Percentiles rank a stretch among this genome's conserved stretches.
Conservation (phyloP, 1,140 invertebrate genomes). For the Pissodes strobi region DNA sequence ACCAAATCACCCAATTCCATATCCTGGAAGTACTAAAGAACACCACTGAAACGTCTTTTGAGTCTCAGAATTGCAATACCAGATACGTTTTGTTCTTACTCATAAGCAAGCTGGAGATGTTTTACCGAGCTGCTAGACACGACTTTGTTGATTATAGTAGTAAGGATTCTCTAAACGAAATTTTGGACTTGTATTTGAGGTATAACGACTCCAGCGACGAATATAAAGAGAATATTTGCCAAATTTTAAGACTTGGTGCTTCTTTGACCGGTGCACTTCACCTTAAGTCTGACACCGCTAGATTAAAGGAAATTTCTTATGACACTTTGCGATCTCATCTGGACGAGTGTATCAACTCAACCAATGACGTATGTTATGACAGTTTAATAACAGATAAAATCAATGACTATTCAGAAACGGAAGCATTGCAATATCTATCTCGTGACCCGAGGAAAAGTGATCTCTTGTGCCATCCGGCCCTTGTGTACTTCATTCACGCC, state of each 20-base stretch:
- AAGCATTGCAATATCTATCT: slow-evolving; percentile 22
- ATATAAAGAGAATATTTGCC: slow-evolving; percentile 32
- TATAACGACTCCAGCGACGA: slow-evolving; percentile 2
- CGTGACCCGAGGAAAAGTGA: slow-evolving; percentile 25
- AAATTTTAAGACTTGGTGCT: slow-evolving; percentile 33
- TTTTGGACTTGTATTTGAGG: slow-evolving; percentile 29
- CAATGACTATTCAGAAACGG: slow-evolving; percentile 26
- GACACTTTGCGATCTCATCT: slow-evolving; percentile 31
- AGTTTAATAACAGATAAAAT: slow-evolving; percentile 34
- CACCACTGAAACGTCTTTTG: not conserved
- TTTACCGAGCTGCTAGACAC: no score
- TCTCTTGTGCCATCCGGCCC: slow-evolving; percentile 31
- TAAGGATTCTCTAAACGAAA: slow-evolving; percentile 18
- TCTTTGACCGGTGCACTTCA: slow-evolving; percentile 8
- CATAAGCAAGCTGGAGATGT: slow-evolving; percentile 17
- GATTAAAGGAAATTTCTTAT: slow-evolving; percentile 10
- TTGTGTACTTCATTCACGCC: slow-evolving; percentile 33
- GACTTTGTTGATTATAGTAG: no score
- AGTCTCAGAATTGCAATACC: not conserved
- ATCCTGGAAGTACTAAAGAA: slow-evolving; percentile 10
- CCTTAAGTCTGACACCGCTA: no score
- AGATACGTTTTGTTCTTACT: slow-evolving; percentile 22
- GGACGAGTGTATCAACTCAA: slow-evolving; percentile 34
- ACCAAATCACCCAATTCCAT: not conserved
- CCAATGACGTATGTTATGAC: slow-evolving; percentile 28